Evolutionary conservation across 2,888 invertebrate genomes (phyloP), one percentile per base, ranked within the genome.

Genomic region (Diadegma fenestrale): DNA sequence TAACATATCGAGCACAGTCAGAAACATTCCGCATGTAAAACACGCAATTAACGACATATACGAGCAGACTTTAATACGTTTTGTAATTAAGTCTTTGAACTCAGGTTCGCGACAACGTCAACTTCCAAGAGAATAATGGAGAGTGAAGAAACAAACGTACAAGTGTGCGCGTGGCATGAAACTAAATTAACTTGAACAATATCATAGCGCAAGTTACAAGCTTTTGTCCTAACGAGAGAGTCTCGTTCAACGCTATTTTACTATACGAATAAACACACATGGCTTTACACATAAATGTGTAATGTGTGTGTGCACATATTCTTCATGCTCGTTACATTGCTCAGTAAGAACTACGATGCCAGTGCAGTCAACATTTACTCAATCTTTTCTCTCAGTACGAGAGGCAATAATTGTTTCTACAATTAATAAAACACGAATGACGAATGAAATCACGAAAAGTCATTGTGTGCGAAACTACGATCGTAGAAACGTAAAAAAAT

Each of bases 311-410:
- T 10, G 33, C 10, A 3, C 37, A 45, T 58, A 14, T 73, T 22
- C 37, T 72, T 69, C 68, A 37, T 48, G 83, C 79, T 83, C 79
- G 79, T 84, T 80, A 80, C 80, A 80, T 84, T 80, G 80, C 63
- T 84, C 75, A 68, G 76, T 80, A 71, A 30, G 79, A 64, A 75
- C 63, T 69, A 76, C 68, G 79, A 79, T 69, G 68, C 41, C 48
- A 61, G 37, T 73, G 58, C 73, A 66, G 43, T 58, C 45, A 75
- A 54, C 41, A 26, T 69, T 63, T 61, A 22, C 51, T 78, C 77
- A 73, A 64, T 82, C 61, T 37, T 8, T 41, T 68, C n/a, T 58
- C 17, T 45, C 10, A 14, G 41, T 48, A 51, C 1, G 58, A 26
- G 58, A 26, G 6, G 2, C 6, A 14, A 14, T 1, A 58, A 26